Evolutionary conservation across 2,797 vertebrate species (phyloP).

Genomic region (Taeniopygia guttata): DNA sequence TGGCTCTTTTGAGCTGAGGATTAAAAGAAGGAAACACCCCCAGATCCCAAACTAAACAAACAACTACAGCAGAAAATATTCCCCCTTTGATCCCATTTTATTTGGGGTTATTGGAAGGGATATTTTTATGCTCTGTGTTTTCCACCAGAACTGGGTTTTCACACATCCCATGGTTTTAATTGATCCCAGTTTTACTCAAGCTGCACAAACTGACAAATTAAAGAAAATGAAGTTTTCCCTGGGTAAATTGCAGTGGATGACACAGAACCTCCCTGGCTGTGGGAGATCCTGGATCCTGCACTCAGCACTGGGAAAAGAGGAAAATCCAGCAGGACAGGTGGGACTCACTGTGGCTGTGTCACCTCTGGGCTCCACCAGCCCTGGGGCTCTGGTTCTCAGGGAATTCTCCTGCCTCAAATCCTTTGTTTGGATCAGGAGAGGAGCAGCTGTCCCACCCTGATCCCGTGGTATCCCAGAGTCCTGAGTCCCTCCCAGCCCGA

Average conservation of each 20-base stretch:
- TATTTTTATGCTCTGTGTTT: background rate
- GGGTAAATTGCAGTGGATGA: background rate
- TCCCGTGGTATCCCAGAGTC: accelerated
- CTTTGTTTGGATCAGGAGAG: background rate
- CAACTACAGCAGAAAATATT: background rate
- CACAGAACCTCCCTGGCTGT: background rate
- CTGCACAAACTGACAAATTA: accelerated
- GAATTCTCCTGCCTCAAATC: accelerated
- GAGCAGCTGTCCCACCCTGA: accelerated
- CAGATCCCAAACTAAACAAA: background rate
- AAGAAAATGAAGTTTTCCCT: background rate
- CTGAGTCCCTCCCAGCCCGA: no score
- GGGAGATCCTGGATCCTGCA: accelerated
- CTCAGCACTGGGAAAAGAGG: background rate
- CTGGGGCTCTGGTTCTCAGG: accelerated
- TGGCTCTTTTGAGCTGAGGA: background rate
- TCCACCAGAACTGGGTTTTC: background rate
- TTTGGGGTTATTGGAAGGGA: background rate
- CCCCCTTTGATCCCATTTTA: background rate
- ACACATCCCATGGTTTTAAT: background rate
- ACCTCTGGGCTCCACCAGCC: accelerated
- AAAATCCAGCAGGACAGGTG: background rate
- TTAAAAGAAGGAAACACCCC: background rate
- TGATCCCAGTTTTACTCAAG: background rate
- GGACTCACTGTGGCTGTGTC: background rate